Conservation (phyloP, 1,140 invertebrate genomes). For the Drosophila rhopaloa region DNA sequence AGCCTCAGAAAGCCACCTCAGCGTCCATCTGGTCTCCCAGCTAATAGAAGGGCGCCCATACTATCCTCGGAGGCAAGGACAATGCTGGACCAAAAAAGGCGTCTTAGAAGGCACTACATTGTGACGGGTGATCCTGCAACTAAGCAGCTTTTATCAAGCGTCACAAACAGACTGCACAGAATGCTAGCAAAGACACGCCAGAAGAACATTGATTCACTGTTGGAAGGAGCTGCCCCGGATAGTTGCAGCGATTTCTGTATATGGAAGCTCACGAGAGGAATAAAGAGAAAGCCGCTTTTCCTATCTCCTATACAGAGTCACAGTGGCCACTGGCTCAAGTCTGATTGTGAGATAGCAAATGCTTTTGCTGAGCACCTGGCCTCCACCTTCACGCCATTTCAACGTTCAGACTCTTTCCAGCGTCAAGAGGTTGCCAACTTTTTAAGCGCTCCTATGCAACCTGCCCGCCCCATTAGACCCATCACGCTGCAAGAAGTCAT, state of each 20-base stretch:
- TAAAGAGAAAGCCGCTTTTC: constrained; percentile 2
- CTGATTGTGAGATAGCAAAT: background rate
- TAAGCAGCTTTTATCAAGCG: too few relatives aligned
- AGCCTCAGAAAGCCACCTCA: background rate
- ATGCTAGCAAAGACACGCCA: too few relatives aligned
- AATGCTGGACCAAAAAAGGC: constrained; percentile 2
- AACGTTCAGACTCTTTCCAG: too few relatives aligned
- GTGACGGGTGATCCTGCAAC: background rate
- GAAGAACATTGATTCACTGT: too few relatives aligned
- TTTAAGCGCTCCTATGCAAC: too few relatives aligned
- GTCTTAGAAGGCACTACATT: background rate
- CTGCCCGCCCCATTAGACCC: too few relatives aligned
- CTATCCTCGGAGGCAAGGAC: background rate
- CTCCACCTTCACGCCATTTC: too few relatives aligned
- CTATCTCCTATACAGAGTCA: constrained; percentile 5
- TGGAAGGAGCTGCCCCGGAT: too few relatives aligned
- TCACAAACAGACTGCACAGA: too few relatives aligned
- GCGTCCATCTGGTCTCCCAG: constrained; percentile 4
- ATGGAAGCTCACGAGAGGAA: constrained; percentile 1
- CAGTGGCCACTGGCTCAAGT: background rate
- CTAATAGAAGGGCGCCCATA: background rate
- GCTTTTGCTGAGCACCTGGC: too few relatives aligned
- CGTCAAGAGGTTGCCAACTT: too few relatives aligned
- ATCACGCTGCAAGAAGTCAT: background rate
- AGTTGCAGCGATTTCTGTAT: too few relatives aligned